phyloP scores from a whole-genome alignment of 2,797 vertebrate genomes.

The Manis crassicaudata region DNA sequence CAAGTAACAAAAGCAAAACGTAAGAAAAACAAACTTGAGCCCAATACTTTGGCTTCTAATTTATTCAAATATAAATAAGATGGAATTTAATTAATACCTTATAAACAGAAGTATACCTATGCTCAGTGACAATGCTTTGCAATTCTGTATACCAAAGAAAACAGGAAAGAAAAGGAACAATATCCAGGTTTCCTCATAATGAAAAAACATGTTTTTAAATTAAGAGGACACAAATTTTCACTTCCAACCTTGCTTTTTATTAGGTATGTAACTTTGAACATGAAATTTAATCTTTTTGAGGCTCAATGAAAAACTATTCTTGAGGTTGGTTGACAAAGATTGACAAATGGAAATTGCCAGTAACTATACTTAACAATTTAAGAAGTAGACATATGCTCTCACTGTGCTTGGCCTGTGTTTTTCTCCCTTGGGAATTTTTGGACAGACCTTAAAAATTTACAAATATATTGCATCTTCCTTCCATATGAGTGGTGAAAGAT shows the following conservation, averaged over 20 bases:
- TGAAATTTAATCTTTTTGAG: slow-evolving; percentile 14
- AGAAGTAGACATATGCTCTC: not conserved
- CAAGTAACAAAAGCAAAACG: not conserved
- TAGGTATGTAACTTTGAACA: not conserved
- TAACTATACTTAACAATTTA: not conserved
- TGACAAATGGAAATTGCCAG: not conserved
- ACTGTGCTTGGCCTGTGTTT: not conserved
- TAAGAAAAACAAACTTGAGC: not conserved
- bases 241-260: not conserved
- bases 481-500: not conserved
- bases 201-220: slow-evolving; percentile 1
- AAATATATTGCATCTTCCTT: not conserved
- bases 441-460: not conserved
- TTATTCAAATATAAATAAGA: slow-evolving; percentile 19
- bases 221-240: not conserved
- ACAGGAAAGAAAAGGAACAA: not conserved
- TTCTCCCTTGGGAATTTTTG: not conserved
- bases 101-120: slow-evolving; percentile 1
- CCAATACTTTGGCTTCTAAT: not conserved
- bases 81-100: not conserved
- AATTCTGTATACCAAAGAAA: slow-evolving; percentile 1
- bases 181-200: not conserved
- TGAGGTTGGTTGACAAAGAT: not conserved
- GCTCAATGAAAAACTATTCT: not conserved
- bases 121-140: not conserved